Base-by-base conservation (phyloP, 2,113 vertebrate genomes). In the Climacteris rufus region DNA sequence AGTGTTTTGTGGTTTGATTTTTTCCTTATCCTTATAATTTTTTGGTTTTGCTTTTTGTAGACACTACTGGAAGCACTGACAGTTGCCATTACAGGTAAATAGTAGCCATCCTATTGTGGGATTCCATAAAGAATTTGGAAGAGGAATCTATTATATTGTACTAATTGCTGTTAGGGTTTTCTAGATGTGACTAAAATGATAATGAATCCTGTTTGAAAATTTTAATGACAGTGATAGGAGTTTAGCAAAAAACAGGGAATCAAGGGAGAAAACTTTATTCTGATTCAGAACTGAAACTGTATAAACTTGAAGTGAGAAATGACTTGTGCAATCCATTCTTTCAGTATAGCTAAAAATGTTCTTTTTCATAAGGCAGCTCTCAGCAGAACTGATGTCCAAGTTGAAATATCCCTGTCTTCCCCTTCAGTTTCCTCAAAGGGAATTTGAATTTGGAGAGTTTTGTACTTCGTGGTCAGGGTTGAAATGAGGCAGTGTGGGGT, bases 21-120 rank as follows among this genome's bases (percentile, higher is more conserved):
- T 18, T 68, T 65, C 82, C 78, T 65, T 30, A 24, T 94, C 45
- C 71, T 45, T 75, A 4, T 87, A 15, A 91, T 78, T 71, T 44
- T 82, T 87, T 89, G 12, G 6, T 65, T 87, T 89, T 72, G 33
- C 93, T 92, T 95, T 93, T 94, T 96, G 40, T 95, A 99, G 99
- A 99, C 99, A 0, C 69, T 99, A 27, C 95, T 99, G 95, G 99
- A 99, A 97, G 98, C 99, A 8, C 74, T 99, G 50, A 98, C 99
- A 81, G 97, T 99, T 93, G 99, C 98, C 63, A 98, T 98, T 95
- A 97, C 98, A 89, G 97, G 99, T 99, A 98, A 98, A 96, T 79
- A 20, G 14, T 83, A 79, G 74, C 87, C 65, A 49, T 93, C 28
- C 11, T 66, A 16, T 70, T 89, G 18, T 66, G 47, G 68, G 23